Conservation (phyloP, 2,888 invertebrate species). For the Malachius bipustulatus region DNA sequence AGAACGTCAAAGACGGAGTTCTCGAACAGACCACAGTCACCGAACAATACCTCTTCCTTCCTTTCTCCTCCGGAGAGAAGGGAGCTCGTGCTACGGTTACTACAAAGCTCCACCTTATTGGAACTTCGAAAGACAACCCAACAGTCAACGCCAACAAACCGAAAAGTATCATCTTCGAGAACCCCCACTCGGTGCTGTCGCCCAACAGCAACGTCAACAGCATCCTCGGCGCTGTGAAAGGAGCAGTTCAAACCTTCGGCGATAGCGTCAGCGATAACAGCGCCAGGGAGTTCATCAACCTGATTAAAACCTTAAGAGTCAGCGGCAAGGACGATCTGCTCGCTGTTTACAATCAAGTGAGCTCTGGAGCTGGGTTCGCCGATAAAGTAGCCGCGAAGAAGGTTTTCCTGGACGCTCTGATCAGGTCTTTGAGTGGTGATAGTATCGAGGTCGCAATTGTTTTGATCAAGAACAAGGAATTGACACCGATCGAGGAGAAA, state of each 20-base stretch:
- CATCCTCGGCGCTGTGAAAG: conserved; percentile 46
- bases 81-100: conserved; percentile 56
- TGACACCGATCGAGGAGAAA: conserved; percentile 45
- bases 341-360: conserved; percentile 53
- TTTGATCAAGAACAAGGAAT: conserved; percentile 52
- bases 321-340: conserved; percentile 58
- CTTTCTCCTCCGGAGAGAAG: conserved; percentile 58
- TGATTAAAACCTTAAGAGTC: conserved; percentile 53
- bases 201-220: conserved; percentile 43
- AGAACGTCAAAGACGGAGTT: conserved; percentile 54
- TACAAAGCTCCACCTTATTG: conserved; percentile 51
- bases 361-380: conserved; percentile 40
- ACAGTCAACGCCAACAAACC: conserved; percentile 29
- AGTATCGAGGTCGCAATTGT: conserved; percentile 59
- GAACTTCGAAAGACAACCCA: conserved; percentile 35
- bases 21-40: conserved; percentile 52
- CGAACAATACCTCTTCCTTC: conserved; percentile 61
- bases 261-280: conserved; percentile 52
- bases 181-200: conserved; percentile 45
- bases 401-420: conserved; percentile 69
- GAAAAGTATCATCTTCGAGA: conserved; percentile 57
- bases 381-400: conserved; percentile 51
- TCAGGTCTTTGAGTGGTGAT: conserved; percentile 67
- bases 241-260: conserved; percentile 47
- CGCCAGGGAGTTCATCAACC: conserved; percentile 52